Conservation (phyloP, 2,797 vertebrate genomes). For the Sphenopsis melanotis region DNA sequence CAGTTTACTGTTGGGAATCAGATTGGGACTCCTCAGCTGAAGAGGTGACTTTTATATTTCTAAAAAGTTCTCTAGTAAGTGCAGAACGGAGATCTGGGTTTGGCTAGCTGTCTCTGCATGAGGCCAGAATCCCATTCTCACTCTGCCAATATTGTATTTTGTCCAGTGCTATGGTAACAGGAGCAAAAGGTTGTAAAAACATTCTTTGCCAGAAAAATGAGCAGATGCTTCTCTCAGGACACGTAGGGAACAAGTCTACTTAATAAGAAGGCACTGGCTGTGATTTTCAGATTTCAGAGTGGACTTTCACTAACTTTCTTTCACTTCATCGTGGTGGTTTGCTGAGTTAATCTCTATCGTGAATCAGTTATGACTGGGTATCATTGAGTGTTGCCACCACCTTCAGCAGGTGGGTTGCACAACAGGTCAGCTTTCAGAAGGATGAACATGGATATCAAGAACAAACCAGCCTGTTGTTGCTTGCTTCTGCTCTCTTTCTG, state of each 20-base stretch:
- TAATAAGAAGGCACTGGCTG: neutral
- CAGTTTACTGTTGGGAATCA: neutral
- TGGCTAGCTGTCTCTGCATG: neutral
- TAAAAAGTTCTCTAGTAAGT: neutral
- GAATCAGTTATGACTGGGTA: neutral
- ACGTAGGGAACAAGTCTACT: neutral
- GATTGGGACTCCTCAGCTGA: neutral
- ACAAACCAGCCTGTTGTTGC: neutral
- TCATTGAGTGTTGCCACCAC: neutral
- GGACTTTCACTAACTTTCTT: neutral
- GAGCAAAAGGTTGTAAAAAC: slow-evolving; percentile 7
- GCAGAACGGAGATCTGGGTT: neutral
- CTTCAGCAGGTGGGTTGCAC: neutral
- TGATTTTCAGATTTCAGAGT: neutral
- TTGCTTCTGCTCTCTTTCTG: neutral
- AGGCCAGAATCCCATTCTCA: neutral
- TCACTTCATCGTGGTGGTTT: neutral
- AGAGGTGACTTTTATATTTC: neutral
- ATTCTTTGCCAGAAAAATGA: neutral
- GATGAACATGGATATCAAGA: neutral
- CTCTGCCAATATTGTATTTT: neutral
- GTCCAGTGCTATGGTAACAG: neutral
- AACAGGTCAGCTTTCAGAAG: neutral
- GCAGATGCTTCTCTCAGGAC: neutral
- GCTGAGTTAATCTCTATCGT: neutral